These are phyloP conservation scores for Eudyptes chrysolophus DNA, from an alignment of 2,113 vertebrate species.

Conservation along the genomic window DNA sequence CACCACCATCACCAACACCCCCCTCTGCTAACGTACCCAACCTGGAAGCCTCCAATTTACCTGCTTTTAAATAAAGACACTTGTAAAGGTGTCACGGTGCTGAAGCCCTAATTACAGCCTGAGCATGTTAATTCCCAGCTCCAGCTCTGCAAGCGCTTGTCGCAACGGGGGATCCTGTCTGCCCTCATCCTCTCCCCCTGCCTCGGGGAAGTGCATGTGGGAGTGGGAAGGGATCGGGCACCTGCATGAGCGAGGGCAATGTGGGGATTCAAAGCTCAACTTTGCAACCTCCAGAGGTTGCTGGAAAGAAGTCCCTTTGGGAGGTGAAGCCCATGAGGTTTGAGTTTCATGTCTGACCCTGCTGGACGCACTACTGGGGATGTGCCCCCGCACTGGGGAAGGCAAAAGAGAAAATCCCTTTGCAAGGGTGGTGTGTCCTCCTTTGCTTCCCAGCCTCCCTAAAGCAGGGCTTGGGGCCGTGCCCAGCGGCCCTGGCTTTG, in stretches of 20 bases:
- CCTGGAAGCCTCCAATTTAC: slow-evolving; percentile 78
- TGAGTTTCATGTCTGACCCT: background rate
- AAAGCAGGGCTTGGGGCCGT: background rate
- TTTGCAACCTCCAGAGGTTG: background rate
- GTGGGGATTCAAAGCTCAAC: background rate
- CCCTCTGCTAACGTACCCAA: background rate
- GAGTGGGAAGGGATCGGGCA: background rate
- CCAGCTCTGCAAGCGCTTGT: slow-evolving; percentile 24
- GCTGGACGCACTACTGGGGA: rapidly evolving
- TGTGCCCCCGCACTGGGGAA: rapidly evolving
- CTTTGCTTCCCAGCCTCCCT: background rate
- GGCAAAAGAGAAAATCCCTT: background rate
- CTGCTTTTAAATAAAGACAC: slow-evolving; percentile 75
- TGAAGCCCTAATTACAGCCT: slow-evolving; percentile 82
- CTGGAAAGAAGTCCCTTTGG: background rate
- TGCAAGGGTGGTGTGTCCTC: background rate
- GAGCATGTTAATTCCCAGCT: slow-evolving; percentile 72
- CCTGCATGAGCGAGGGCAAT: rapidly evolving
- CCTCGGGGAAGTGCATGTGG: background rate
- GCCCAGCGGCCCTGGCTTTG: rapidly evolving
- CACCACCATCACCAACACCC: background rate
- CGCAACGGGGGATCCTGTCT: slow-evolving; percentile 64
- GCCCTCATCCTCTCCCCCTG: slow-evolving; percentile 28
- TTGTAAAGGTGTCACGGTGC: slow-evolving; percentile 73
- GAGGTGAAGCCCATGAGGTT: background rate